phyloP scores from a whole-genome alignment of 1,140 invertebrate genomes.

The Phymastichus coffea region DNA sequence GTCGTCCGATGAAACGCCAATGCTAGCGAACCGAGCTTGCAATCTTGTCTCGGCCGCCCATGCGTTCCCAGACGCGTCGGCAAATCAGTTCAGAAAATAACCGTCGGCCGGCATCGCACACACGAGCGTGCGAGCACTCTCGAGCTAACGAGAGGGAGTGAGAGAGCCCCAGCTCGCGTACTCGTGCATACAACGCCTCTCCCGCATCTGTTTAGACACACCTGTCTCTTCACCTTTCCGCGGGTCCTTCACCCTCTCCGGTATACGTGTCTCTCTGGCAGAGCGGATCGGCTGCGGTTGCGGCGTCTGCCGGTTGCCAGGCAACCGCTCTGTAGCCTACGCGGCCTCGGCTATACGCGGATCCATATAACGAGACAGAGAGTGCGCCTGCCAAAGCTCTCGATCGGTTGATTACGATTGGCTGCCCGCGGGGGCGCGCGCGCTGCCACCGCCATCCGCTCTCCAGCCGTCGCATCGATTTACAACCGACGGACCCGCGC shows the following conservation, averaged over 20 bases:
- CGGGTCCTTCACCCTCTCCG: not conserved
- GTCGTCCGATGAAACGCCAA: no score
- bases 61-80: no score
- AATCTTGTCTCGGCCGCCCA: no score
- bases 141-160: not conserved
- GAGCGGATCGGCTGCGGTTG: not conserved
- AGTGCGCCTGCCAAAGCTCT: not conserved
- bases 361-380: slow-evolving; percentile 6
- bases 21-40: no score
- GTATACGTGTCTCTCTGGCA: slow-evolving; percentile 19
- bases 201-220: not conserved
- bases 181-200: no score
- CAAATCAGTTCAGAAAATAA: not conserved
- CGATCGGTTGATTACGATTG: slow-evolving; percentile 15
- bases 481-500: slow-evolving; percentile 8
- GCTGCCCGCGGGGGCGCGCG: not conserved
- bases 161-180: not conserved
- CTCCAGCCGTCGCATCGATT: not conserved
- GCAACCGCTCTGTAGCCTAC: no score
- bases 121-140: not conserved
- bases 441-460: no score
- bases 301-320: not conserved
- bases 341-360: not conserved
- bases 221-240: no score
- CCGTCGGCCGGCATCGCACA: not conserved